Conservation (phyloP, 2,113 vertebrate genomes). For the Sapajus apella region DNA sequence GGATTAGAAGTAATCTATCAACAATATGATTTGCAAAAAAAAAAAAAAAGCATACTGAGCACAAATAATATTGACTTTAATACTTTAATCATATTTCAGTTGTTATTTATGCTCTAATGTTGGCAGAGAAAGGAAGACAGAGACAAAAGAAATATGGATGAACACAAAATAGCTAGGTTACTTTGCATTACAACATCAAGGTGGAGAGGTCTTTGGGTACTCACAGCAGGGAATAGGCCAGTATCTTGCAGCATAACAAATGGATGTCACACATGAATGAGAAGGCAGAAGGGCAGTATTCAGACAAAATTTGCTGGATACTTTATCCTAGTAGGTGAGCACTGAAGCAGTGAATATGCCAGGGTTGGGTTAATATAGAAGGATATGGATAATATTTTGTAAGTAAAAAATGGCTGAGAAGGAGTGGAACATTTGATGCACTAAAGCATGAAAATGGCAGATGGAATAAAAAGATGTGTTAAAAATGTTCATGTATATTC, state of each 20-base stretch:
- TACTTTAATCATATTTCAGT: neutral
- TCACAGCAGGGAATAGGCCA: neutral
- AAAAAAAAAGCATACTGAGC: neutral
- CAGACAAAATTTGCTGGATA: constrained; percentile 27
- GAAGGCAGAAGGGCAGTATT: constrained; percentile 35
- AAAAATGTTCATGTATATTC: neutral
- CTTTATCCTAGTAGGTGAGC: neutral
- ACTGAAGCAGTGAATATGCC: constrained; percentile 12
- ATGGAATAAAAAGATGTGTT: constrained; percentile 12
- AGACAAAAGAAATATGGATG: neutral
- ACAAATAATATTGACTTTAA: neutral
- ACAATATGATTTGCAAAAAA: neutral
- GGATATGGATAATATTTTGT: constrained; percentile 14
- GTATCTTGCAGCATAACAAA: neutral
- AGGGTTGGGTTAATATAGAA: constrained; percentile 30
- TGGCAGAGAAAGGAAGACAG: constrained; percentile 14
- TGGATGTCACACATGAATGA: constrained; percentile 12
- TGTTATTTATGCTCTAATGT: neutral
- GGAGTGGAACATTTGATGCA: neutral
- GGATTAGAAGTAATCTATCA: neutral
- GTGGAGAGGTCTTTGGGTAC: neutral
- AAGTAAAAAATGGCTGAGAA: constrained; percentile 4
- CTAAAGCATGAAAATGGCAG: constrained; percentile 45
- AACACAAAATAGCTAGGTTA: neutral
- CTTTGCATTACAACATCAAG: neutral